Evolutionary conservation across 2,113 vertebrate species (phyloP), one percentile per base, ranked within the genome.

Genomic region (Gasterosteus aculeatus): DNA sequence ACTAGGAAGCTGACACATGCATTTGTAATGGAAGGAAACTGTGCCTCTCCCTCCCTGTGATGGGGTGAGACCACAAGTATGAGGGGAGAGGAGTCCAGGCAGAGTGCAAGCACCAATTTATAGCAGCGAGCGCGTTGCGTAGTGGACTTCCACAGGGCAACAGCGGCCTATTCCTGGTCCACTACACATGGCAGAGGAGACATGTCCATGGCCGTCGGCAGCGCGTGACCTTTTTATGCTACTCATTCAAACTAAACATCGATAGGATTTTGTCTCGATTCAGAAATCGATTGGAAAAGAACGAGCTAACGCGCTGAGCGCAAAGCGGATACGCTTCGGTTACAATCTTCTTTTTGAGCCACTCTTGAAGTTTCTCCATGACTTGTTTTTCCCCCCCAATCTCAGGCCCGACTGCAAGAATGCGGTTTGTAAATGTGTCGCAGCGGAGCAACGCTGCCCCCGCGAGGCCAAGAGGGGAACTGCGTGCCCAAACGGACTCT

Each of bases 371-470:
- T 44, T 49, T 53, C 58, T 68, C 58, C 65, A 46, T 22, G 29
- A 72, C 80, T 82, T 83, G 64, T 70, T 83, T 75, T 77, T 65
- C 35, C 35, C 67, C 33, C 72, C 33, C 56, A 59, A 61, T 62
- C 68, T 77, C 76, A 44, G 82, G 58, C 41, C 62, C 62, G 78
- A 86, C 78, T 90, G 87, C 68, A 89, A 91, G 92, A 94, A 94
- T 93, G 87, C 67, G 42, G 29, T 22, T 66, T 64, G 4, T 56
- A 1, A 29, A 6, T 35, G 46, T 12, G 41, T 29, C 53, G 29
- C 33, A 38, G 72, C 76, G 26, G 87, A 84, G 66, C 86, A 92
- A 93, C 81, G 91, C 86, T 92, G 93, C 91, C 92, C 92, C 89
- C 93, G 5, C 39, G 76, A 76, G 93, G 58, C 49, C 51, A 44